A percentile compares a stretch with the other conserved stretches of the same genome.
Evolutionary conservation across 2,113 vertebrate genomes (phyloP).

Genomic region (Saguinus midas): DNA sequence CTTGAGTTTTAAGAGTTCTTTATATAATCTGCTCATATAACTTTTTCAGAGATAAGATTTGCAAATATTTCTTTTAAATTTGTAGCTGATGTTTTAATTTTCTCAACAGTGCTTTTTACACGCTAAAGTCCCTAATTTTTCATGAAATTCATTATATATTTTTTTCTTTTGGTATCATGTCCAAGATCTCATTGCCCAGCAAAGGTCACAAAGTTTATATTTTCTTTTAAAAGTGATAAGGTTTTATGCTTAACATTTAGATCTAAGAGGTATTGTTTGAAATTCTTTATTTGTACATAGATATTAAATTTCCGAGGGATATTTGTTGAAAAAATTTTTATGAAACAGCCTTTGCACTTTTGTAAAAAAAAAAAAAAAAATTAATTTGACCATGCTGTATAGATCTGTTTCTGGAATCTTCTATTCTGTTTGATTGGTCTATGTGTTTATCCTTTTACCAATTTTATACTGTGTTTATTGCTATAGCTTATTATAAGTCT

Average conservation of each 20-base stretch:
- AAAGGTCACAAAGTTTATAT: neutral
- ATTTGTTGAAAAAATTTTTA: neutral
- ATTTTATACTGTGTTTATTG: neutral
- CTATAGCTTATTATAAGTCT: neutral
- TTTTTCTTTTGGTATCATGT: neutral
- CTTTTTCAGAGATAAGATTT: neutral
- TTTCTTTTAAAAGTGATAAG: neutral
- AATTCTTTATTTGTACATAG: neutral
- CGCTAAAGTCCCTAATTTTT: neutral
- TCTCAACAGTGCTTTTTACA: neutral
- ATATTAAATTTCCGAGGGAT: neutral
- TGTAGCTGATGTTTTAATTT: neutral
- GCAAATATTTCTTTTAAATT: neutral
- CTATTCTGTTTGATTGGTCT: neutral
- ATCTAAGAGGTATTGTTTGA: neutral
- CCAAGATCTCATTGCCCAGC: neutral
- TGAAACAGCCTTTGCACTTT: neutral
- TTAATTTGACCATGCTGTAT: neutral
- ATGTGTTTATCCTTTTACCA: neutral
- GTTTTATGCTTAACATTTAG: neutral
- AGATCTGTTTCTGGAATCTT: neutral
- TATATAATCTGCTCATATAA: neutral
- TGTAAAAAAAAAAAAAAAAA: neutral
- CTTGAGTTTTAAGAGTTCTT: neutral
- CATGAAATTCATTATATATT: neutral